Evolutionary conservation across 2,113 vertebrate species (phyloP).

Genomic region (Platysteira castanea): DNA sequence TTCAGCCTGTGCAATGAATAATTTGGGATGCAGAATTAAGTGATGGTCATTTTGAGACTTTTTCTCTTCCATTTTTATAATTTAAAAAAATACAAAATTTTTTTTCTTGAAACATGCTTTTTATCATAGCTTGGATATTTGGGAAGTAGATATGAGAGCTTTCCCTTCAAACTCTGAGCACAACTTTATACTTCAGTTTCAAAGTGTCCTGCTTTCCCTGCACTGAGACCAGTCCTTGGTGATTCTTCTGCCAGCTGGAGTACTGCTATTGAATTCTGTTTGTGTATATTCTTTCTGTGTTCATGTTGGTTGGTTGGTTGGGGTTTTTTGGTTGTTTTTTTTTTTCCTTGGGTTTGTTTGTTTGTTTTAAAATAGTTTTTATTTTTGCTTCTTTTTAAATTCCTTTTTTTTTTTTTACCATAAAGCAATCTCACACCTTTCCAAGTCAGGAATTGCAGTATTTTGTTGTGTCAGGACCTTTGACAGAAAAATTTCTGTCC

Average conservation of each 20-base stretch:
- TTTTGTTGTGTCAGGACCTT: not conserved
- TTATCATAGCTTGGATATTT: not conserved
- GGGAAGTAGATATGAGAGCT: not conserved
- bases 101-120: not conserved
- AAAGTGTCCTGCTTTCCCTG: not conserved
- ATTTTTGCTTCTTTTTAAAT: not conserved
- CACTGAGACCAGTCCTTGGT: not conserved
- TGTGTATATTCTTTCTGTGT: not conserved
- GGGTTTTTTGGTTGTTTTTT: not conserved
- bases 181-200: not conserved
- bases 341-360: not conserved
- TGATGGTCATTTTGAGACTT: not conserved
- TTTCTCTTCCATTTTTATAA: not conserved
- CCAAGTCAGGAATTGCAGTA: not conserved
- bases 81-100: rapidly evolving
- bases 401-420: no score
- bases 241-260: not conserved
- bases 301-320: not conserved
- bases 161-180: not conserved
- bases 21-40: not conserved
- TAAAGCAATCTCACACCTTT: not conserved
- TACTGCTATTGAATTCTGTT: not conserved
- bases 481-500: not conserved
- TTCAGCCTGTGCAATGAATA: not conserved
- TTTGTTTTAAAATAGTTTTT: not conserved